phyloP scores from a whole-genome alignment of 2,888 invertebrate genomes.

The Pristionchus fissidentatus region DNA sequence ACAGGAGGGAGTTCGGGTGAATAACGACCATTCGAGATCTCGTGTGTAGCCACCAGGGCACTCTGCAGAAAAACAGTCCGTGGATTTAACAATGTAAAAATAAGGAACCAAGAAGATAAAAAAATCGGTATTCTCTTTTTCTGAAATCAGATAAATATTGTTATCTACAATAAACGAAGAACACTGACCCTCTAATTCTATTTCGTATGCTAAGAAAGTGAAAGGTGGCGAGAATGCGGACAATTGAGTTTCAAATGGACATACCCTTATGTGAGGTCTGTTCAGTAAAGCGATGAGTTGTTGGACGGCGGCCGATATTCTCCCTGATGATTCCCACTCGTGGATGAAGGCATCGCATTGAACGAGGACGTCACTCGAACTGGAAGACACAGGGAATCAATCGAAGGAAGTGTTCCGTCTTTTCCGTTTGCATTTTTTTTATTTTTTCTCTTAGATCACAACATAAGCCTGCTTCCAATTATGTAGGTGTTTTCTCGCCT shows the following conservation, averaged over 20 bases:
- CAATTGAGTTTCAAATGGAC: too few relatives aligned
- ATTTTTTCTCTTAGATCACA: background rate
- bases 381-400: too few relatives aligned
- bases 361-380: slow-evolving; percentile 50
- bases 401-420: too few relatives aligned
- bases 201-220: too few relatives aligned
- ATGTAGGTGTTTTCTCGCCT: background rate
- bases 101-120: background rate
- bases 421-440: too few relatives aligned
- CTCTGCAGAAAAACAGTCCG: slow-evolving; percentile 50
- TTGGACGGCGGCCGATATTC: slow-evolving; percentile 58
- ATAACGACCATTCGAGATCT: slow-evolving; percentile 60
- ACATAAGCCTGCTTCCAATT: background rate
- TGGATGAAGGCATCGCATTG: slow-evolving; percentile 59
- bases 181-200: too few relatives aligned
- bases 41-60: slow-evolving; percentile 60
- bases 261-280: slow-evolving; percentile 56
- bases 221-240: too few relatives aligned
- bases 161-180: too few relatives aligned
- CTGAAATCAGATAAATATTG: too few relatives aligned
- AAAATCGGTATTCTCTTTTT: too few relatives aligned
- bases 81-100: background rate
- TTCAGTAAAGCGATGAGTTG: slow-evolving; percentile 58
- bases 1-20: slow-evolving; percentile 63
- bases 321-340: slow-evolving; percentile 57